Base-by-base conservation (phyloP, 1,140 invertebrate species). In the Drosophila lacertosa region DNA sequence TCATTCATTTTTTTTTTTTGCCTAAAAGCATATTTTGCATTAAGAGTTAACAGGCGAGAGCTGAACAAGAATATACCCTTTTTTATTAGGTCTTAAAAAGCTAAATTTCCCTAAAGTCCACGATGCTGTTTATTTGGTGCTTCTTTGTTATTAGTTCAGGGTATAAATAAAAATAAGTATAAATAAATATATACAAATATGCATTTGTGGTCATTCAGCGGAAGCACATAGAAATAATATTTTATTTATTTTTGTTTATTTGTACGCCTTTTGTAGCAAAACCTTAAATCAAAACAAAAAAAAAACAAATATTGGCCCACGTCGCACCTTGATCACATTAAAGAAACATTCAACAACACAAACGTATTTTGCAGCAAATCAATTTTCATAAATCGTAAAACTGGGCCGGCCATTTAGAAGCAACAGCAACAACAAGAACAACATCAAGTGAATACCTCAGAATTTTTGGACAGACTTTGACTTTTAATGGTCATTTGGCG, bases 351-450 rank as follows among this genome's bases (percentile, higher is more conserved):
- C 77, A 67, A 71, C n/a, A n/a, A 37, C 32, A 53, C 16, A 62
- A 69, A 55, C 63, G 60, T 39, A 63, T 60, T 67, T 62, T 64
- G 29, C 45, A 40, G 59, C 51, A 39, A 86, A 84, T 84, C 81
- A 86, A 84, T 84, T 81, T 86, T 74, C 77, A 84, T 84, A 86
- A 84, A 77, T 81, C 81, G 73, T 86, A 68, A 81, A 81, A 42
- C 26, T 39, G 32, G 4, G 55, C 63, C 24, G 37, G 68, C 47
- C 73, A 67, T 60, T 73, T 77, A 74, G 72, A 64, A 57, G 22
- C 65, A 67, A 20, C 64, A 58, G n/a, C 20, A 33, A 18, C 44
- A 44, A 55, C 10, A 44, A 44, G 37, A 33, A 0, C 2, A 44
- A 22, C 3, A 45, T 22, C 11, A 22, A 22, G 22, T 47, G 44